Conservation (phyloP, 2,113 vertebrate genomes). For the Etheostoma cragini region DNA sequence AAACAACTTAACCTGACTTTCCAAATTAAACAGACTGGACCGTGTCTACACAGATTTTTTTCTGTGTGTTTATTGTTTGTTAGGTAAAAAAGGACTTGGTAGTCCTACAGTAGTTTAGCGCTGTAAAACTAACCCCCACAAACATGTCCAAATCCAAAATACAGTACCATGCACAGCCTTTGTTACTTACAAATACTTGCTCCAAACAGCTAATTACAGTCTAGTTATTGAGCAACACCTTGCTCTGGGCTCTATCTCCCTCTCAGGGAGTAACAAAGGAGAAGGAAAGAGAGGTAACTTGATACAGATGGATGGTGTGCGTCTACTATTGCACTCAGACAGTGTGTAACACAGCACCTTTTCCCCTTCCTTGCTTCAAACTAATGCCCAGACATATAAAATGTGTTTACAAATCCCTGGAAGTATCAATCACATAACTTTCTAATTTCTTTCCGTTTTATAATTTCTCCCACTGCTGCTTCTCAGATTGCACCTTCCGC, state of each 20-base stretch:
- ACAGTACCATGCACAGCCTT: conserved; percentile 10
- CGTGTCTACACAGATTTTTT: not conserved
- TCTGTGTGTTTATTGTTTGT: conserved; percentile 5
- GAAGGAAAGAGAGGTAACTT: conserved; percentile 63
- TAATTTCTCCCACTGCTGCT: not conserved
- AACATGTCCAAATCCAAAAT: conserved; percentile 13
- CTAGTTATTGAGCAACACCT: conserved; percentile 64
- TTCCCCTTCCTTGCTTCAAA: conserved; percentile 16
- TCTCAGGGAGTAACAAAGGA: conserved; percentile 67
- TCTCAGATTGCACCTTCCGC: conserved; percentile 27
- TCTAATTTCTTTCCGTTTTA: conserved; percentile 1
- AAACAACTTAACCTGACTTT: not conserved
- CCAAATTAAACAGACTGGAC: not conserved
- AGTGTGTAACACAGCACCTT: conserved; percentile 34
- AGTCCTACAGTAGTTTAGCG: not conserved
- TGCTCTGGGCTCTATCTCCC: conserved; percentile 22
- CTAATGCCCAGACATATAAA: not conserved
- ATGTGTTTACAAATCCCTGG: conserved; percentile 19
- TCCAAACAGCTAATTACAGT: conserved; percentile 55
- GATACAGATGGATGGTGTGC: conserved; percentile 61
- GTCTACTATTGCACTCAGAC: conserved; percentile 38
- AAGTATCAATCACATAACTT: conserved; percentile 27
- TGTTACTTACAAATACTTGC: conserved; percentile 36
- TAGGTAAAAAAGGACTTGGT: not conserved
- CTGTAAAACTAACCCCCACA: conserved; percentile 17